Percentiles rank a stretch among this genome's conserved stretches.
Conservation (phyloP, 2,888 invertebrate genomes). For the Hesperia comma region DNA sequence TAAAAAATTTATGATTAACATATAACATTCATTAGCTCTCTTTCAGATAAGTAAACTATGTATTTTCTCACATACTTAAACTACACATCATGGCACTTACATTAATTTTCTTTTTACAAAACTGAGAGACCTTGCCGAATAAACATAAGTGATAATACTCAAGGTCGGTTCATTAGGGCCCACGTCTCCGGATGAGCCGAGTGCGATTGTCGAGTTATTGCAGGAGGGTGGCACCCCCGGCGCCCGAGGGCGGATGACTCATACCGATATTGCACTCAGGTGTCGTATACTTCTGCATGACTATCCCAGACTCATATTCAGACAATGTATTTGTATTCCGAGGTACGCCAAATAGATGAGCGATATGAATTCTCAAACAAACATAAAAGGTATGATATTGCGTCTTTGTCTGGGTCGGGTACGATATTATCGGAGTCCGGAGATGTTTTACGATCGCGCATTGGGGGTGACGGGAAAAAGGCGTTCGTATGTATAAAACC, state of each 20-base stretch:
- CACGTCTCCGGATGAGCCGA: conserved; percentile 16
- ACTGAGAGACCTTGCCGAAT: background rate
- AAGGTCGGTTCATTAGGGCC: conserved; percentile 44
- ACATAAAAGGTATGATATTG: conserved; percentile 24
- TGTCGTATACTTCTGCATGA: conserved; percentile 31
- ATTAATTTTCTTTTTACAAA: background rate
- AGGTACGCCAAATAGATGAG: conserved; percentile 18
- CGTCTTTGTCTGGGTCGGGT: conserved; percentile 13
- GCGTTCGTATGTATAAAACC: background rate
- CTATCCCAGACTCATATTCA: conserved; percentile 29
- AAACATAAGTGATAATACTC: conserved; percentile 41
- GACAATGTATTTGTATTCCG: conserved; percentile 30
- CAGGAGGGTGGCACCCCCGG: conserved; percentile 36
- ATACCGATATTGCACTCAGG: conserved; percentile 38
- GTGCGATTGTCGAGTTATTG: conserved; percentile 39
- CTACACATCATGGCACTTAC: background rate
- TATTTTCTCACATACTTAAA: too few species aligned
- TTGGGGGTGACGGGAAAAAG: background rate
- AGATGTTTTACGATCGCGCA: conserved; percentile 9
- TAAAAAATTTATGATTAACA: too few species aligned
- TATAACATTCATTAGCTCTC: too few species aligned
- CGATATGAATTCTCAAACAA: conserved; percentile 28
- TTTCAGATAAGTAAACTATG: too few species aligned
- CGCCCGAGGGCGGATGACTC: conserved; percentile 44
- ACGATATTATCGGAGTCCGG: background rate